These are phyloP conservation scores for Syngnathus rostellatus DNA, from an alignment of 2,797 vertebrate genomes.

Conservation along the genomic window DNA sequence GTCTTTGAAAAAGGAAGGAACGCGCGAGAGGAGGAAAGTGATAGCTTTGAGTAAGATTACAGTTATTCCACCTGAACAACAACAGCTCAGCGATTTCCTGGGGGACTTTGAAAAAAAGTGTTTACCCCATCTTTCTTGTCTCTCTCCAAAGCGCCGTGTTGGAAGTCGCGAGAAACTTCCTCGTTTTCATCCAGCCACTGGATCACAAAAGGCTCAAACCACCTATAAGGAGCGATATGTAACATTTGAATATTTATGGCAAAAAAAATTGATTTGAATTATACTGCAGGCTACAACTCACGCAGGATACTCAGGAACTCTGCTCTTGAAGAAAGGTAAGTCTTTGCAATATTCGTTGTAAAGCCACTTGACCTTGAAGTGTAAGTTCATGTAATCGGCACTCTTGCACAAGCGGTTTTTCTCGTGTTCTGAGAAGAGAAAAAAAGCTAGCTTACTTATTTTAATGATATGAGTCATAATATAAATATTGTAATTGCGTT, in stretches of 20 bases:
- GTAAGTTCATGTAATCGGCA: constrained; percentile 98
- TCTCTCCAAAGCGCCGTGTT: constrained; percentile 90
- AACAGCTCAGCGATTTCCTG: constrained; percentile 22
- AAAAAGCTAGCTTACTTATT: background rate
- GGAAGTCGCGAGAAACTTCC: constrained; percentile 93
- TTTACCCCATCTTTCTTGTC: constrained; percentile 98
- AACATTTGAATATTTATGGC: background rate
- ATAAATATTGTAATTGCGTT: background rate
- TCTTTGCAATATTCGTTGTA: constrained; percentile 98
- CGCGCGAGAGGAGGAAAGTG: constrained; percentile 24
- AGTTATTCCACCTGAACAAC: constrained; percentile 32
- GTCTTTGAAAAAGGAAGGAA: constrained; percentile 27
- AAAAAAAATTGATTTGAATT: background rate
- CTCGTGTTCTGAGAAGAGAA: constrained; percentile 79
- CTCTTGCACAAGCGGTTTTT: constrained; percentile 97
- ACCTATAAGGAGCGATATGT: constrained; percentile 59
- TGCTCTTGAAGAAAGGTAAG: constrained; percentile 89
- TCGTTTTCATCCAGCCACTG: constrained; percentile 99
- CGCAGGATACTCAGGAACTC: constrained; percentile 94
- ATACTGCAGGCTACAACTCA: constrained; percentile 63
- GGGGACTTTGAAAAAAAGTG: constrained; percentile 16
- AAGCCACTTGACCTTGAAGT: constrained; percentile 99
- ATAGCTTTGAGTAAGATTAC: constrained; percentile 43
- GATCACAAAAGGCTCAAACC: constrained; percentile 98
- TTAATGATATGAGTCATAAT: background rate